Evolutionary conservation across 2,797 vertebrate genomes (phyloP), one percentile per base, ranked within the genome.

Genomic region (Prunella strophiata): DNA sequence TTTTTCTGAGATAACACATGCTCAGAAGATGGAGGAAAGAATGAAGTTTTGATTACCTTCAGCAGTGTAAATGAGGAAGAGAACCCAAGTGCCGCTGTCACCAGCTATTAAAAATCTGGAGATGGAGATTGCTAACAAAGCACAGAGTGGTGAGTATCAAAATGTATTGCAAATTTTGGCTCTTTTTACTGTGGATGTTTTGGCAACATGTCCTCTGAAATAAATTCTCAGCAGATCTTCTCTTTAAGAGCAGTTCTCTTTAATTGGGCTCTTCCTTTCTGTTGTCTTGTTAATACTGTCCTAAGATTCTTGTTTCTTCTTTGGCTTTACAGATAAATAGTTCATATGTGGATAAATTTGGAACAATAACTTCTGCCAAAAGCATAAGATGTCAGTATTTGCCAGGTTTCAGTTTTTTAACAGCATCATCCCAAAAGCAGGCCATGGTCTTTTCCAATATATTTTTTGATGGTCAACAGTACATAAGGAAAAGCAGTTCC

Each of bases 1-100:
- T 2, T 79, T 95, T 62, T 89, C 21, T 92, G 80, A 82, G 68
- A 14, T 86, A 82, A 84, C 20, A 73, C 21, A 59, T 66, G 11
- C 38, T 62, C 57, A 92, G 57, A 58, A 96, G 61, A 82, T 72
- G 58, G 68, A 86, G 65, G 51, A 66, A 91, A 95, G 83, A 47
- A 63, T 8, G 68, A 77, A 91, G 19, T 23, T 54, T 86, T 4
- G 10, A 42, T 96, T 97, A 52, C 4, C n/a, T 89, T 79, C 85
- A 67, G 54, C 23, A 42, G 36, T 58, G 34, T 82, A 91, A 95
- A 48, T 72, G 34, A 95, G 61, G 62, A 83, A 86, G n/a, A 66
- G 20, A 96, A 85, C 4, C 61, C 72, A 94, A 47, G 66, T 92
- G 62, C 15, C 51, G 55, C 43, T 59, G 40, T 84, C 74, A 65